Percentiles rank a stretch among this genome's conserved stretches.
Evolutionary conservation across 2,888 invertebrate species (phyloP).

Genomic region (Brachylomia viminalis): DNA sequence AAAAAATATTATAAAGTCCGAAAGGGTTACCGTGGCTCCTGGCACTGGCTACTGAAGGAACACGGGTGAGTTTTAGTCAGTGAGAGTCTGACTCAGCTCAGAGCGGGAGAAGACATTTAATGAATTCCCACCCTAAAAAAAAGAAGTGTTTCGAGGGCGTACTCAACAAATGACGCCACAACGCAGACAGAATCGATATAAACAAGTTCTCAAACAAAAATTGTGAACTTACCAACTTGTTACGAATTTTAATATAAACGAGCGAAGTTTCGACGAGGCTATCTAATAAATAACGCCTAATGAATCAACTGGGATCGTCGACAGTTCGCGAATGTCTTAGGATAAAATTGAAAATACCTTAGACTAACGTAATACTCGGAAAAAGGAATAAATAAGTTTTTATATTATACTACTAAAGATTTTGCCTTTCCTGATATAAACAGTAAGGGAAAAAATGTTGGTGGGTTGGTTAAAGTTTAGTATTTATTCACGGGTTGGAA

Average conservation of each 20-base stretch:
- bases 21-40: too few species aligned
- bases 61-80: too few species aligned
- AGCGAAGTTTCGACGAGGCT: slow-evolving; percentile 74
- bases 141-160: not conserved
- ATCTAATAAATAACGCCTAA: slow-evolving; percentile 80
- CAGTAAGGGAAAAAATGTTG: slow-evolving; percentile 26
- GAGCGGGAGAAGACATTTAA: too few species aligned
- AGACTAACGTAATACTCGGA: slow-evolving; percentile 44
- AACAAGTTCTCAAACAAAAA: slow-evolving; percentile 69
- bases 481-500: slow-evolving; percentile 5
- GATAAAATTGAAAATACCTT: slow-evolving; percentile 73
- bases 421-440: slow-evolving; percentile 16
- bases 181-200: slow-evolving; percentile 55
- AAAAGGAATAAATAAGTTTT: slow-evolving; percentile 48
- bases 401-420: slow-evolving; percentile 39
- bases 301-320: slow-evolving; percentile 76
- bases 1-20: not conserved
- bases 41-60: too few species aligned
- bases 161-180: slow-evolving; percentile 29
- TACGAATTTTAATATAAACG: slow-evolving; percentile 80
- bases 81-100: too few species aligned
- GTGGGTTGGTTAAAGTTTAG: slow-evolving; percentile 8
- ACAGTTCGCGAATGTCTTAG: slow-evolving; percentile 68
- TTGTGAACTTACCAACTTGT: slow-evolving; percentile 72
- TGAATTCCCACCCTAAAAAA: too few species aligned